phyloP scores from a whole-genome alignment of 2,113 vertebrate species.

The Ornithorhynchus anatinus region DNA sequence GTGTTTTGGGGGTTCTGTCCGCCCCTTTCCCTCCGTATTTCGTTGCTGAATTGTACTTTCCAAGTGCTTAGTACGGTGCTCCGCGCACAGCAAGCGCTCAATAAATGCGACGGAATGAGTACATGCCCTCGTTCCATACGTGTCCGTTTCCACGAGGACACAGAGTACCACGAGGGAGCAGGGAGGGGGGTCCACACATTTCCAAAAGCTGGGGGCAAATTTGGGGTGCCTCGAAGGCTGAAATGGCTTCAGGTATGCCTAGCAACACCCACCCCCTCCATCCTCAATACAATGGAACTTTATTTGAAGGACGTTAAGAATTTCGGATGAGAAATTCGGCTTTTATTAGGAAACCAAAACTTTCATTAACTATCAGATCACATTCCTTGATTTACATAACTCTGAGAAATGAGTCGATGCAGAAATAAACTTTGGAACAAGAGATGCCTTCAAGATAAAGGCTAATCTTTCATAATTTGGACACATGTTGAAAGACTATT shows the following conservation, averaged over 20 bases:
- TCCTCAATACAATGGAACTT: background rate
- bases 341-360: slow-evolving; percentile 49
- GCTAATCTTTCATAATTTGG: slow-evolving; percentile 62
- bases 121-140: no score
- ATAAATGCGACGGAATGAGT: no score
- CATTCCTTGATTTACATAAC: slow-evolving; percentile 55
- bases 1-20: no score
- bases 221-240: no score
- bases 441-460: slow-evolving; percentile 50
- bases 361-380: slow-evolving; percentile 54
- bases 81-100: no score
- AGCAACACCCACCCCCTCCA: background rate
- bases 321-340: slow-evolving; percentile 46
- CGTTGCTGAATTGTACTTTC: no score
- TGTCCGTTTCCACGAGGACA: no score
- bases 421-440: slow-evolving; percentile 57
- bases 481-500: slow-evolving; percentile 65
- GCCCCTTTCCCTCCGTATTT: no score
- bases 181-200: no score
- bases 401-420: slow-evolving; percentile 24
- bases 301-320: slow-evolving; percentile 15
- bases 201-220: no score
- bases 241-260: background rate
- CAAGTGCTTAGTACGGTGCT: no score
- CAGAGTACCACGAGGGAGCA: no score